phyloP scores from a whole-genome alignment of 2,888 invertebrate genomes.

The Blastobasis adustella region DNA sequence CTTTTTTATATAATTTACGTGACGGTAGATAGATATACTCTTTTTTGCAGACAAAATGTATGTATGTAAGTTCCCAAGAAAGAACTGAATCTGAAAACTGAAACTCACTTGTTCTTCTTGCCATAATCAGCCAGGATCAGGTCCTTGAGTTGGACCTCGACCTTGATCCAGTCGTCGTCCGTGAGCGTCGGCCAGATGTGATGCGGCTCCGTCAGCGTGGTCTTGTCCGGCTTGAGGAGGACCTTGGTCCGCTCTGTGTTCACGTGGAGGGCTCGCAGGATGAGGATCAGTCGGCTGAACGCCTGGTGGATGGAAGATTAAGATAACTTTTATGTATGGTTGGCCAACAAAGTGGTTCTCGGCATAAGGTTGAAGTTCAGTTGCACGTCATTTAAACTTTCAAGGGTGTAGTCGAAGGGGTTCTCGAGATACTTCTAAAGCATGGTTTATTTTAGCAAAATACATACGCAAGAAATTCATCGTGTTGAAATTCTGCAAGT shows the following conservation, averaged over 20 bases:
- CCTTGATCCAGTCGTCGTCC: conserved; percentile 99
- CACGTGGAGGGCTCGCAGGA: conserved; percentile 96
- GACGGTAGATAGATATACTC: too few relatives aligned
- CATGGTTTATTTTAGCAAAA: too few relatives aligned
- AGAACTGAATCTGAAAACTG: background rate
- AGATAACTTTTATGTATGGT: background rate
- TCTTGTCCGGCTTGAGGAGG: conserved; percentile 98
- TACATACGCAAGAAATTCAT: too few relatives aligned
- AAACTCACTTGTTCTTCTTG: conserved; percentile 95
- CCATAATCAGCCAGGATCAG: conserved; percentile 99
- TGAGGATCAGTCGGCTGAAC: conserved; percentile 97
- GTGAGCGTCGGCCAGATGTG: conserved; percentile 99
- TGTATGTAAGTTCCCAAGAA: too few relatives aligned
- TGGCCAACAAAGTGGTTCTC: too few relatives aligned
- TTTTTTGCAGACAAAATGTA: too few relatives aligned
- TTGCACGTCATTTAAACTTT: too few relatives aligned
- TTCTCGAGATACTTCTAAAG: too few relatives aligned
- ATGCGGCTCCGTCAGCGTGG: conserved; percentile 98
- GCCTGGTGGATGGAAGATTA: conserved; percentile 72
- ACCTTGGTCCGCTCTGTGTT: conserved; percentile 99
- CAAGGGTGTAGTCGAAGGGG: too few relatives aligned
- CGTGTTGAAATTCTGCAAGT: too few relatives aligned
- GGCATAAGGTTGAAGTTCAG: too few relatives aligned
- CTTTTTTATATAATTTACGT: too few relatives aligned
- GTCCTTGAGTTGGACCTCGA: conserved; percentile 98